Conservation (phyloP, 1,140 invertebrate genomes). For the Drosophila baimaii region DNA sequence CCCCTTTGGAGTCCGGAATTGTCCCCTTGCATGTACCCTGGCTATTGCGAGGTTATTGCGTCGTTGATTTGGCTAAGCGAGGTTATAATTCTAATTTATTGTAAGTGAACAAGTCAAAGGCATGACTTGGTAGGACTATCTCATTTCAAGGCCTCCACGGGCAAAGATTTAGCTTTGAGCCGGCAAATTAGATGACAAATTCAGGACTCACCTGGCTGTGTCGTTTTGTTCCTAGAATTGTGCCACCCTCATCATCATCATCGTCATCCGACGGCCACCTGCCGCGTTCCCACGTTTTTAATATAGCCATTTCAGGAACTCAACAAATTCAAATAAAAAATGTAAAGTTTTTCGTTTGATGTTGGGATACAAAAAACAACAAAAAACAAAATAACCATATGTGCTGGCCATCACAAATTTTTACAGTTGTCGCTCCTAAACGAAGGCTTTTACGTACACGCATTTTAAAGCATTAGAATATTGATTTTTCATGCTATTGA, state of each 20-base stretch:
- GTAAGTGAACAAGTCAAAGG: slow-evolving; percentile 63
- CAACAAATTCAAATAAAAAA: slow-evolving; percentile 28
- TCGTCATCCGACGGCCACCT: slow-evolving; percentile 26
- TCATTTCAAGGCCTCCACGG: background rate
- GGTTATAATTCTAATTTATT: slow-evolving; percentile 81
- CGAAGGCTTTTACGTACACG: slow-evolving; percentile 2
- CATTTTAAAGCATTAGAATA: slow-evolving; percentile 13
- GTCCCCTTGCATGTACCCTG: slow-evolving; percentile 68
- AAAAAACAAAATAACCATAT: slow-evolving; percentile 21
- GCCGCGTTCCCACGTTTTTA: slow-evolving; percentile 40
- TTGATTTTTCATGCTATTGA: slow-evolving; percentile 11
- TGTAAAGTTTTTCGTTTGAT: slow-evolving; percentile 48
- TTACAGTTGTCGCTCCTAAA: background rate
- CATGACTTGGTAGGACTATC: slow-evolving; percentile 32
- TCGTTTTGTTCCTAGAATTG: slow-evolving; percentile 6
- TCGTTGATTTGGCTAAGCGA: slow-evolving; percentile 79
- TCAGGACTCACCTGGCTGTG: slow-evolving; percentile 17
- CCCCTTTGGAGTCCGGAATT: slow-evolving; percentile 32
- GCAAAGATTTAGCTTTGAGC: slow-evolving; percentile 5
- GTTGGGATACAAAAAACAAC: slow-evolving; percentile 12
- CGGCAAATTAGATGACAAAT: slow-evolving; percentile 31
- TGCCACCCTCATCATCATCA: slow-evolving; percentile 4
- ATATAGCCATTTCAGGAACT: slow-evolving; percentile 30
- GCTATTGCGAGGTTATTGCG: slow-evolving; percentile 73
- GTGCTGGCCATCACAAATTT: slow-evolving; percentile 20